Base-by-base conservation (phyloP, 2,113 vertebrate species). In the Chaenocephalus aceratus region DNA sequence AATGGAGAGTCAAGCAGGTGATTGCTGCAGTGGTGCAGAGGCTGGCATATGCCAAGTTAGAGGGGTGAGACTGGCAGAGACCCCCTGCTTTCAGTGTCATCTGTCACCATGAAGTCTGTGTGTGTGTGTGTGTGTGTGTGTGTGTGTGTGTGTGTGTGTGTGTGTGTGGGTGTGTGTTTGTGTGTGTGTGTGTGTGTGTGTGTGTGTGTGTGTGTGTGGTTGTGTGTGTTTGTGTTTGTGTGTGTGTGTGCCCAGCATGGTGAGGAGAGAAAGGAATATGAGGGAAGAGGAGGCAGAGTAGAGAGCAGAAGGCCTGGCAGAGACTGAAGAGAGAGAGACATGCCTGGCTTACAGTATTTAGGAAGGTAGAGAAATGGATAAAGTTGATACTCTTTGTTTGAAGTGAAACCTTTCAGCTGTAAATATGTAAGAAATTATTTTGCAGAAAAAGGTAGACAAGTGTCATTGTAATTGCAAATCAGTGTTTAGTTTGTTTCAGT, bases 11-110 rank as follows among this genome's bases (percentile, higher is more conserved):
- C 2, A 26, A 59, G 60, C 75, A 88, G 86, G 86, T 86, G 74
- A 88, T 51, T 68, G 85, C 67, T 82, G 85, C 85, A 85, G 80
- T 72, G 82, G 80, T 79, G 82, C 77, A 82, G 82, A 72, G 70
- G 65, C 45, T 71, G 85, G 77, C 71, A 79, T 70, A 74, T 48
- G 83, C 68, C 77, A 75, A 80, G 62, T 74, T 48, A 11, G 45
- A 70, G 61, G 82, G 72, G 68, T 73, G 80, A 84, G 79, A 71
- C 82, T 73, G 78, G 72, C 59, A 83, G 65, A 64, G 83, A 83
- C 86, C 83, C 66, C 84, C 87, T 76, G 84, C 89, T 74, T 86
- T 75, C 70, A 62, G 49, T 82, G 82, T 93, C 87, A 90, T 93
- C 92, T 93, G 91, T 91, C 86, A 79, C 80, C 45, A 66, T 68